These are phyloP conservation scores for Conomelus anceps DNA, from an alignment of 2,888 invertebrate species.

Conservation along the genomic window DNA sequence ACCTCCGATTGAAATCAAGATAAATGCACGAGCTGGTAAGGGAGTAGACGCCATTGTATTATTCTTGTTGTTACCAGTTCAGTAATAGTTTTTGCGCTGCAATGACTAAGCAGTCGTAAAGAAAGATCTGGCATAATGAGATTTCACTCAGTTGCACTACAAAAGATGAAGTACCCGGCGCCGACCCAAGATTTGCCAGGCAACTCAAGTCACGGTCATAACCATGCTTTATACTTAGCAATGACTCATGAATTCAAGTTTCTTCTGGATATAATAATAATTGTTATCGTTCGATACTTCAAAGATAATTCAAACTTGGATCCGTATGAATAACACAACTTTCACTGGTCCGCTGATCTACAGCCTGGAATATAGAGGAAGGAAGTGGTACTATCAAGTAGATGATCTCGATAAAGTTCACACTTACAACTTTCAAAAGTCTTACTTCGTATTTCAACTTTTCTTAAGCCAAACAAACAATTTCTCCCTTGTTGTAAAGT, in stretches of 20 bases:
- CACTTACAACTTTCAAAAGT: background rate
- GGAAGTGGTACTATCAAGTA: background rate
- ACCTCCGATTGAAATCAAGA: background rate
- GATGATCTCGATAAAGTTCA: background rate
- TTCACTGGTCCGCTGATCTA: background rate
- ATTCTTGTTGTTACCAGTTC: background rate
- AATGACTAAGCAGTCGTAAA: background rate
- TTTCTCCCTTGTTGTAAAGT: background rate
- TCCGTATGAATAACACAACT: background rate
- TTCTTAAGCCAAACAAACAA: background rate
- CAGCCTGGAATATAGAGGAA: background rate
- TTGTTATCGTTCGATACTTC: background rate
- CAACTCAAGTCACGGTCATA: background rate
- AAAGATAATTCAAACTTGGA: background rate
- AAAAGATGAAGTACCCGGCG: background rate
- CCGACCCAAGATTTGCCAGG: background rate
- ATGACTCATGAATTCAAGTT: background rate
- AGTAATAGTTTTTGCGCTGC: background rate
- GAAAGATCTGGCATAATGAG: background rate
- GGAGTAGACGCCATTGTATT: background rate
- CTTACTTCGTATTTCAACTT: background rate
- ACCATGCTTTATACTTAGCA: background rate
- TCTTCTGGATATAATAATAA: background rate
- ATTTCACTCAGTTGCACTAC: no score
- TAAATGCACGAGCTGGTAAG: background rate